Conservation (phyloP, 1,140 invertebrate genomes). For the Drosophila nannoptera region DNA sequence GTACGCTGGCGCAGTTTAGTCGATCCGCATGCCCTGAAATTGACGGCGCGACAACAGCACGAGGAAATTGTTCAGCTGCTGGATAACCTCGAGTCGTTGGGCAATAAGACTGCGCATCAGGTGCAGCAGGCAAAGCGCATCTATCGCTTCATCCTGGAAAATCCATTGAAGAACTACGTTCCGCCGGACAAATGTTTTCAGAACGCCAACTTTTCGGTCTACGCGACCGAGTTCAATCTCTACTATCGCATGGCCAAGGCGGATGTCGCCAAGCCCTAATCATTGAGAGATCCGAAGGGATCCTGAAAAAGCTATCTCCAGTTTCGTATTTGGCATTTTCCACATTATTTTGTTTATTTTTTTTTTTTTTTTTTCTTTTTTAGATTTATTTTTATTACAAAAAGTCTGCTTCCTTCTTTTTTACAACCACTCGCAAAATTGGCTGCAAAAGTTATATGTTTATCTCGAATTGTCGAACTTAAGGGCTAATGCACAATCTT, state of each 20-base stretch:
- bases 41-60: constrained; percentile 54
- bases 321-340: constrained; percentile 35
- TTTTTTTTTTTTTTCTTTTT: too few relatives aligned
- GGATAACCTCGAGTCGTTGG: constrained; percentile 63
- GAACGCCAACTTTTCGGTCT: constrained; percentile 61
- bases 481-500: constrained; percentile 54
- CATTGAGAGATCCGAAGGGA: too few relatives aligned
- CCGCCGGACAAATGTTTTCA: constrained; percentile 53
- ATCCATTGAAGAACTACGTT: constrained; percentile 65
- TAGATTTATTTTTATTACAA: constrained; percentile 54
- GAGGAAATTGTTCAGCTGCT: constrained; percentile 66
- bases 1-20: constrained; percentile 36
- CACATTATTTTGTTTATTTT: constrained; percentile 53
- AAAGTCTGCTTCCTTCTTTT: constrained; percentile 54
- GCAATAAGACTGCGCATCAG: constrained; percentile 47
- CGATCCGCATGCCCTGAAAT: constrained; percentile 61
- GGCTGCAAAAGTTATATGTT: constrained; percentile 47
- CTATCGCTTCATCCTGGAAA: constrained; percentile 60
- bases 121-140: constrained; percentile 61
- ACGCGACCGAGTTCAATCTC: constrained; percentile 66
- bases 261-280: constrained; percentile 9
- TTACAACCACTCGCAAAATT: constrained; percentile 58
- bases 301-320: neutral
- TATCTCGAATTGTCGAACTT: constrained; percentile 50
- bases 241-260: constrained; percentile 69